Evolutionary conservation across 2,888 invertebrate genomes (phyloP).

Genomic region (Elegia similella): DNA sequence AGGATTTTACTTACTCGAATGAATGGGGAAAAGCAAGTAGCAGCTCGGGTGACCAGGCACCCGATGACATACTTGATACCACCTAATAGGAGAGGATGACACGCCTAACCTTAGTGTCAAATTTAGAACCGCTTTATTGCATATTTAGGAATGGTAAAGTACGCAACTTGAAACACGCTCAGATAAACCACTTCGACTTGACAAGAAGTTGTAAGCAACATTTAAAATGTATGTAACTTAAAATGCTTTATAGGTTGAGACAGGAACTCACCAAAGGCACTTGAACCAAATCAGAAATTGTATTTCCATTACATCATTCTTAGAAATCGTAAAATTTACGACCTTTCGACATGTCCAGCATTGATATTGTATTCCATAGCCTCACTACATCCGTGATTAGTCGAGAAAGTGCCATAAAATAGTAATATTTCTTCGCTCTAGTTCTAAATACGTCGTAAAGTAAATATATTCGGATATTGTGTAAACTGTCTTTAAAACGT

Average conservation of each 20-base stretch:
- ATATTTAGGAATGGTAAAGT: too few relatives aligned
- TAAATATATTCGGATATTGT: not conserved
- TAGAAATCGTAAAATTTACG: constrained; percentile 4
- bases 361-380: not conserved
- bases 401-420: constrained; percentile 7
- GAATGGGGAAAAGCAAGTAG: too few relatives aligned
- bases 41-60: too few relatives aligned
- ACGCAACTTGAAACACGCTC: too few relatives aligned
- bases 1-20: too few relatives aligned
- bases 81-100: too few relatives aligned
- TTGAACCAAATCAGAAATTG: not conserved
- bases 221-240: too few relatives aligned
- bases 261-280: not conserved
- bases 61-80: too few relatives aligned
- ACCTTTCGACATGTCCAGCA: not conserved
- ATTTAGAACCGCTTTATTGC: too few relatives aligned
- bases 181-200: too few relatives aligned
- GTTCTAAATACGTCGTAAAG: not conserved
- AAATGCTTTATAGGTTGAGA: not conserved
- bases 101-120: too few relatives aligned
- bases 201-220: too few relatives aligned
- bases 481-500: not conserved
- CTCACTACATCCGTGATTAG: not conserved
- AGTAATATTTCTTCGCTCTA: not conserved
- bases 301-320: not conserved